Percentiles rank a stretch among this genome's conserved stretches.
Evolutionary conservation across 1,140 invertebrate genomes (phyloP).

Genomic region (Caenorhabditis latens): DNA sequence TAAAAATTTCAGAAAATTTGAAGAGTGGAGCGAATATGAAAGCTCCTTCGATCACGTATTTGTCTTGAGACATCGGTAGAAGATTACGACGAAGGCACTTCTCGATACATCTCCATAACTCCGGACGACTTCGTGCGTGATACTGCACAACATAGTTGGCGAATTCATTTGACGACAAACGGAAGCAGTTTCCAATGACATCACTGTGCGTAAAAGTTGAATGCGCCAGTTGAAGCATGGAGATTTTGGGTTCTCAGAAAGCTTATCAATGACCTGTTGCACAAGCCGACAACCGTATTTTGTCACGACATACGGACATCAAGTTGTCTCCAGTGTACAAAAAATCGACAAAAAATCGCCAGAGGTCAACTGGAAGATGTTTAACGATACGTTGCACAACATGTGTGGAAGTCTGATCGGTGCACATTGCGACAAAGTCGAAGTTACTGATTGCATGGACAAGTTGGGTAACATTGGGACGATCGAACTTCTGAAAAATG

Average conservation of each 20-base stretch:
- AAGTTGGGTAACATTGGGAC: neutral
- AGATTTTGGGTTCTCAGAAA: slow-evolving; percentile 23
- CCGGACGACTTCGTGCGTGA: slow-evolving; percentile 59
- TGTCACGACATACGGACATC: slow-evolving; percentile 60
- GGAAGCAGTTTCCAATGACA: slow-evolving; percentile 55
- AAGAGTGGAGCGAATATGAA: slow-evolving; percentile 59
- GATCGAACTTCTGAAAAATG: slow-evolving; percentile 40
- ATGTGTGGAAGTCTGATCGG: neutral
- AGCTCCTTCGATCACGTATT: slow-evolving; percentile 73
- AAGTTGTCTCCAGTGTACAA: slow-evolving; percentile 48
- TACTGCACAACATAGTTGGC: slow-evolving; percentile 69
- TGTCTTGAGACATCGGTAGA: slow-evolving; percentile 70
- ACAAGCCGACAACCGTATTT: slow-evolving; percentile 67
- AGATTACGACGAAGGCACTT: slow-evolving; percentile 68
- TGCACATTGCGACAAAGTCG: neutral
- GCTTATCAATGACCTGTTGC: slow-evolving; percentile 62
- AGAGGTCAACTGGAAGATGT: neutral
- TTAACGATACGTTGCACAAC: neutral
- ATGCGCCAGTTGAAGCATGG: neutral
- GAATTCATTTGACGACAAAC: slow-evolving; percentile 64
- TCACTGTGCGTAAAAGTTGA: slow-evolving; percentile 22
- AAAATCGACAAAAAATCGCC: neutral
- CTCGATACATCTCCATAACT: slow-evolving; percentile 59
- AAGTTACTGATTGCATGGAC: neutral
- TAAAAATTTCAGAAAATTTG: neutral